Base-by-base conservation (phyloP, 2,797 vertebrate genomes). In the Synanceia verrucosa region DNA sequence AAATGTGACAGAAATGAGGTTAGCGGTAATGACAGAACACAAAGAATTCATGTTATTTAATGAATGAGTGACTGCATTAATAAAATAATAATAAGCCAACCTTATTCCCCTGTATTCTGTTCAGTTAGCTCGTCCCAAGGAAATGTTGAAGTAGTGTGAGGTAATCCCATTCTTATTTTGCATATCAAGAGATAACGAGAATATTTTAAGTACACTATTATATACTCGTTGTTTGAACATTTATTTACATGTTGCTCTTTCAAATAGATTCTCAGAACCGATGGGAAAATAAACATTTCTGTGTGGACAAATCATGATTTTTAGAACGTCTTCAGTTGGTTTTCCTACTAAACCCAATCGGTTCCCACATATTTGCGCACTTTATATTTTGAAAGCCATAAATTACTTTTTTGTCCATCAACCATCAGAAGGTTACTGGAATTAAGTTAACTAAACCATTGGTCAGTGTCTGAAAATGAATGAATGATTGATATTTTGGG, bases 41-140 rank as follows among this genome's bases (percentile, higher is more conserved):
- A 82, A 82, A 82, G 71, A 86, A 83, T 79, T 74, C 46, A 70
- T 85, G 84, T 85, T 88, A 82, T 78, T 88, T 85, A 83, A 88
- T 86, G 81, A 84, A 79, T 62, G 63, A 81, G 26, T 52, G 56
- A 56, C 63, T 57, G 36, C 72, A 84, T 86, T 81, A 84, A 86
- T 88, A 79, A 79, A 84, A 73, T 69, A 83, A 58, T 65, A 63
- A 51, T 28, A 63, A 50, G 41, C 66, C 26, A 53, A 78, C 72
- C 48, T 70, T 65, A 37, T 79, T 51, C 53, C 43, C 29, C 59
- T 46, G 53, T 26, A 28, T 81, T 79, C 65, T 68, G 31, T 72
- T 74, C 72, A 52, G 24, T 65, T 68, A 23, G 43, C 19, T 74
- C n/a, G 46, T 63, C 21, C 24, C 2, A 29, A 24, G 9, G 12